A percentile compares a stretch with the other conserved stretches of the same genome.
Evolutionary conservation across 2,113 vertebrate genomes (phyloP).

Genomic region (Sisor rabdophorus): DNA sequence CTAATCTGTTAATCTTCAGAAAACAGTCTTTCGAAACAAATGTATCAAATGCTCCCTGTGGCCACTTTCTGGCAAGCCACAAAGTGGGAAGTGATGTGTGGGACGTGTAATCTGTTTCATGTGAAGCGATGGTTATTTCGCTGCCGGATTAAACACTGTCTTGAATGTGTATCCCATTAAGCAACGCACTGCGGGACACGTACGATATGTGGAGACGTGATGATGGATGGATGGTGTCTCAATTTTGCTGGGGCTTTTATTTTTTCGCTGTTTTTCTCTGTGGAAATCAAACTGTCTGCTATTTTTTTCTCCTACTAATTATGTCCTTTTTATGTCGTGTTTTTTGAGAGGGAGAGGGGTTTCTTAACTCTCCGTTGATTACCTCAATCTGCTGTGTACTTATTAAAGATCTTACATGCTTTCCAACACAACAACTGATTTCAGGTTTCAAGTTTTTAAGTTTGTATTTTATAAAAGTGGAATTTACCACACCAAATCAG

Average conservation of each 20-base stretch:
- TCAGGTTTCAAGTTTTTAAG: no score
- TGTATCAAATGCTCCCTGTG: constrained; percentile 43
- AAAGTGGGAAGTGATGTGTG: constrained; percentile 47
- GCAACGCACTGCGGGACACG: constrained; percentile 28
- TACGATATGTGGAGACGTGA: constrained; percentile 21
- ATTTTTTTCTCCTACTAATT: background rate
- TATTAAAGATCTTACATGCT: no score
- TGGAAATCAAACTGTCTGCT: background rate
- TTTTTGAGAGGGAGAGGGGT: background rate
- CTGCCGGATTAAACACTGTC: constrained; percentile 39
- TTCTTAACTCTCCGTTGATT: background rate
- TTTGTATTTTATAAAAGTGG: no score
- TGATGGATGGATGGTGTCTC: constrained; percentile 37
- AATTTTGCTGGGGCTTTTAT: constrained; percentile 2
- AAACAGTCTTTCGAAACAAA: constrained; percentile 46
- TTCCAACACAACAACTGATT: no score
- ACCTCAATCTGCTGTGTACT: no score
- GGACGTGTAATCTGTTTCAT: constrained; percentile 49
- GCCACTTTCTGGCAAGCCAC: constrained; percentile 42
- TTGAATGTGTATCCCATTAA: constrained; percentile 48
- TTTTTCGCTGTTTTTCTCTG: constrained; percentile 4
- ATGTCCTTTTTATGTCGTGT: background rate
- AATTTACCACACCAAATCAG: no score
- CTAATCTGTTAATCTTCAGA: constrained; percentile 53
- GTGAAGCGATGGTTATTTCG: constrained; percentile 36